Conservation (phyloP, 2,888 invertebrate species). For the Acronicta leporina region DNA sequence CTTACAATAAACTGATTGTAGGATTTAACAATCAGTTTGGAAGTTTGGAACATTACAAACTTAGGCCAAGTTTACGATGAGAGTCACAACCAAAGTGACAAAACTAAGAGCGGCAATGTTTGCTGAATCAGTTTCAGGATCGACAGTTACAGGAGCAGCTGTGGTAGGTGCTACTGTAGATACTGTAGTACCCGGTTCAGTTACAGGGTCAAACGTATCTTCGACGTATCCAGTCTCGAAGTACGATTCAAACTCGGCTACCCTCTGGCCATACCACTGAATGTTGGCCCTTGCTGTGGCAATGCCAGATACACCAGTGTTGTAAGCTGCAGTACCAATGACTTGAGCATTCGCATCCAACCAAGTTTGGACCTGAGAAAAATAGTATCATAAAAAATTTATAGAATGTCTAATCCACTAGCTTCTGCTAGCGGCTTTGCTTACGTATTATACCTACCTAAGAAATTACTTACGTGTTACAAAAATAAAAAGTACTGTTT, state of each 20-base stretch:
- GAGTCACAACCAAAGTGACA: slow-evolving; percentile 66
- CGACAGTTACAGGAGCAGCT: slow-evolving; percentile 8
- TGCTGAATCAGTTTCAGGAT: slow-evolving; percentile 59
- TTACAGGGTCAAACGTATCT: slow-evolving; percentile 55
- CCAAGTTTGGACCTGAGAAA: slow-evolving; percentile 72
- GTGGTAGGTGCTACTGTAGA: slow-evolving; percentile 1
- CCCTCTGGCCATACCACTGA: slow-evolving; percentile 67
- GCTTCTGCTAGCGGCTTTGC: too few species aligned
- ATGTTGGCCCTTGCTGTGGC: slow-evolving; percentile 66
- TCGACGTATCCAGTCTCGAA: slow-evolving; percentile 77
- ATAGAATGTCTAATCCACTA: not conserved
- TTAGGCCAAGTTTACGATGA: slow-evolving; percentile 62
- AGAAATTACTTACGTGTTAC: too few species aligned
- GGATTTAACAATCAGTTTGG: not conserved
- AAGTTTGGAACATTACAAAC: not conserved
- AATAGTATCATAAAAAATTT: slow-evolving; percentile 1
- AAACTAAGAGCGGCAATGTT: slow-evolving; percentile 71
- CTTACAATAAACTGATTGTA: too few species aligned
- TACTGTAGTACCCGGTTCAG: not conserved
- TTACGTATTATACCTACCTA: too few species aligned
- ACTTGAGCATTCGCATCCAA: slow-evolving; percentile 60
- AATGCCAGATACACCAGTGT: slow-evolving; percentile 64
- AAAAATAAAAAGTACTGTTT: too few species aligned
- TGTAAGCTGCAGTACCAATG: slow-evolving; percentile 66
- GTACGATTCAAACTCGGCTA: slow-evolving; percentile 68